Base-by-base conservation (phyloP, 1,140 invertebrate genomes). In the Saccostrea echinata region DNA sequence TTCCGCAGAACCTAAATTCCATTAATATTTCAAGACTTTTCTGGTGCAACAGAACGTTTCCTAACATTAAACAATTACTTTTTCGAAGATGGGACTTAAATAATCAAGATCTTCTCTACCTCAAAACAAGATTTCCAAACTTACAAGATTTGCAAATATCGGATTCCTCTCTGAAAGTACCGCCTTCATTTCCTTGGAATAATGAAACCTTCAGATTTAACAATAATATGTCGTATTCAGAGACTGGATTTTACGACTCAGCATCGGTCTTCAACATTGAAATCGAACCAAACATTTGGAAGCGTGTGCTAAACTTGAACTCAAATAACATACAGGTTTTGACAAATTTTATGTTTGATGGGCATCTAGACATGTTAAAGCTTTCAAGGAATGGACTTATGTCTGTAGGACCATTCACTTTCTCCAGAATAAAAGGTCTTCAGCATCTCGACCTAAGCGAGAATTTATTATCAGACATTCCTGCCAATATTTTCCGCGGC, bases 161-260 rank as follows among this genome's bases (percentile, higher is more conserved):
- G 24, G 83, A 90, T 30, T 91, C 91, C 30, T 68, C 89, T 33
- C 84, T 93, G 3, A 89, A 86, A 12, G 16, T 80, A 1, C 71
- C 88, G 13, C 91, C 91, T 1, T 30, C 71, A 3, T 93, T 93
- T 89, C 91, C 91, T 13, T 92, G 91, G 91, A 89, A 51, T 24
- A 30, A 90, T 11, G 30, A 88, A 3, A 33, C 64, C 1, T 18
- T 85, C 0, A n/a, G 24, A 3, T 76, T 91, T 21, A 87, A 88
- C 1, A 27, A 83, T 8, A 91, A 91, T 71, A 80, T 91, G 6
- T 90, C 90, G 1, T 81, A 90, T 43, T 90, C 89, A 2, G 35
- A 82, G 13, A 86, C 87, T n/a, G 87, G 90, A 35, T 86, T 91
- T 13, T 84, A 86, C 24, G 91, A 91, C 71, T 93, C 92, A 61